These are phyloP conservation scores for Megalonaias nervosa DNA, from an alignment of 1,140 invertebrate species.

Conservation along the genomic window DNA sequence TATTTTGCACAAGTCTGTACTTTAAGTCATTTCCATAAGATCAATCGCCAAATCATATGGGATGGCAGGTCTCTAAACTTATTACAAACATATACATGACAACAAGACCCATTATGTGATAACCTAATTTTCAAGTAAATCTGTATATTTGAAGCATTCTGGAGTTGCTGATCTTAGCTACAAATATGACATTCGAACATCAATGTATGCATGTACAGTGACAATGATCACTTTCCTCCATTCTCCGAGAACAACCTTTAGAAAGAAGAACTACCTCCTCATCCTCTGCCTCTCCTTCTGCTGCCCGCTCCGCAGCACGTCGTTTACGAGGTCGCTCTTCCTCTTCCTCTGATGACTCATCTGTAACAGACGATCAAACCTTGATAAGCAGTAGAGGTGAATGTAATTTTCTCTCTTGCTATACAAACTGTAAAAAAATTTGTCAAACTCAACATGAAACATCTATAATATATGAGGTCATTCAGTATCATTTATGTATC, in stretches of 20 bases:
- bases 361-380: slow-evolving; percentile 36
- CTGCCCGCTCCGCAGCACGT: slow-evolving; percentile 87
- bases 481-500: background rate
- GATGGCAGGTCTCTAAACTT: no score
- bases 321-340: slow-evolving; percentile 80
- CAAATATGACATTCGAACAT: background rate
- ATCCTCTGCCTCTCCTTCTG: slow-evolving; percentile 83
- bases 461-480: background rate
- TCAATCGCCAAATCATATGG: no score
- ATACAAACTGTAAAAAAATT: background rate
- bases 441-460: background rate
- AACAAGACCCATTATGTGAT: background rate
- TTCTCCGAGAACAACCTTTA: background rate
- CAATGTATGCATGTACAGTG: background rate
- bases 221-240: background rate
- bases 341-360: slow-evolving; percentile 79
- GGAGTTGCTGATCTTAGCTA: background rate
- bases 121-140: background rate
- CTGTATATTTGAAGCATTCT: background rate
- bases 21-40: no score
- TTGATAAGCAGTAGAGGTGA: background rate
- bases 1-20: no score
- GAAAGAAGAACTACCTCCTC: slow-evolving; percentile 73
- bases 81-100: background rate
- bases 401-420: background rate